Base-by-base conservation (phyloP, 1,140 invertebrate species). In the Macrobrachium nipponense region DNA sequence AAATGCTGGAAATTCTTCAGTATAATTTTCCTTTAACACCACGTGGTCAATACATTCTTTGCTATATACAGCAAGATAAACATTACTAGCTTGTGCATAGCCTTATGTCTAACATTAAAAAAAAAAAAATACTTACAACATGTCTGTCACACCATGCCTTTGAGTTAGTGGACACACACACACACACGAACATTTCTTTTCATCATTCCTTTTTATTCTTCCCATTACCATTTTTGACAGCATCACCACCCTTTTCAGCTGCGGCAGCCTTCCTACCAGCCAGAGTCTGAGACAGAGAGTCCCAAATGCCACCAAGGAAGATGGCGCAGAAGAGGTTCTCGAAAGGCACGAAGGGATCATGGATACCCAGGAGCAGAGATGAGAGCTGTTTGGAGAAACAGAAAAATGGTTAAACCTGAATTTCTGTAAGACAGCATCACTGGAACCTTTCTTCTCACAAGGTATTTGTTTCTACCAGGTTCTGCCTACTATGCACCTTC, bases 251-350 rank as follows among this genome's bases (percentile, higher is more conserved):
- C 64, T 82, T 78, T 62, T 87, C 80, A 17, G 80, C 87, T 62
- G 87, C 81, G 58, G 87, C 73, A 58, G 68, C 87, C 75, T 83
- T 90, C 89, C 68, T 90, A 89, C 78, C 89, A 88, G 23, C 80
- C 60, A 86, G 87, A 72, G 86, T 90, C 89, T 87, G 83, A 76
- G 96, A 95, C 89, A 99, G 92, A 27, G 97, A 97, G 92, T 99
- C 98, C 96, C 97, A 99, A 90, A 99, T 97, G 80, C 98, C 98
- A 77, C 98, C 98, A 91, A 99, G 94, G 93, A 99, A 99, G 70
- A 99, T 92, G 18, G 98, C 97, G 91, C 98, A 99, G 92, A 98
- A 96, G 36, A 99, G 93, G 92, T 99, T 99, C 92, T 99, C 98
- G 91, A 99, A 98, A 68, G 98, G 98, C 88, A 98, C 94, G 92